These are phyloP conservation scores for Drosophila ezoana DNA, from an alignment of 2,888 invertebrate genomes.

Conservation along the genomic window DNA sequence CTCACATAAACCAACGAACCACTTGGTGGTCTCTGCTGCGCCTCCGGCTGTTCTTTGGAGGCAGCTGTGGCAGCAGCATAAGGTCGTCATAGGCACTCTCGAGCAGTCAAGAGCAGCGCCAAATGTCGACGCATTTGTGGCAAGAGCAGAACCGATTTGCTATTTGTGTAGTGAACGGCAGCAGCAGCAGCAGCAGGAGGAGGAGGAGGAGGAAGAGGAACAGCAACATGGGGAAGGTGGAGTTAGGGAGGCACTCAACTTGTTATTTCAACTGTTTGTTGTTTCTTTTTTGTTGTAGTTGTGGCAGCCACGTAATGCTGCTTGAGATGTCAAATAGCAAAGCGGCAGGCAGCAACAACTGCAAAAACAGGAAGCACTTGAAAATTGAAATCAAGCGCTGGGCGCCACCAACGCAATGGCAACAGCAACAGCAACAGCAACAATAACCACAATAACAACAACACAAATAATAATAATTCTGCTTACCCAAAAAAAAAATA, in stretches of 20 bases:
- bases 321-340: conserved; percentile 76
- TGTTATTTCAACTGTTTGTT: conserved; percentile 73
- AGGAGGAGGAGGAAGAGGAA: background rate
- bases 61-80: conserved; percentile 19
- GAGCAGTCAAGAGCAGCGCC: conserved; percentile 63
- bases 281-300: conserved; percentile 34
- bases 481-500: conserved; percentile 22
- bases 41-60: conserved; percentile 32
- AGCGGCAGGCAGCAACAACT: conserved; percentile 45
- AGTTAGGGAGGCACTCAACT: conserved; percentile 49
- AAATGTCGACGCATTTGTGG: conserved; percentile 62
- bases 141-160: conserved; percentile 68
- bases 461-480: conserved; percentile 31
- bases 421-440: conserved; percentile 36
- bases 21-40: conserved; percentile 40
- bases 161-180: conserved; percentile 57
- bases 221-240: background rate
- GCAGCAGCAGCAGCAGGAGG: background rate
- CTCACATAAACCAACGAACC: conserved; percentile 31
- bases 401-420: conserved; percentile 65
- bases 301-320: conserved; percentile 67
- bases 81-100: conserved; percentile 49
- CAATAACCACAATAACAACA: conserved; percentile 20
- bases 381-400: conserved; percentile 75
- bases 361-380: conserved; percentile 72